Evolutionary conservation across 2,113 vertebrate genomes (phyloP).

Genomic region (Mormyrus lacerda): DNA sequence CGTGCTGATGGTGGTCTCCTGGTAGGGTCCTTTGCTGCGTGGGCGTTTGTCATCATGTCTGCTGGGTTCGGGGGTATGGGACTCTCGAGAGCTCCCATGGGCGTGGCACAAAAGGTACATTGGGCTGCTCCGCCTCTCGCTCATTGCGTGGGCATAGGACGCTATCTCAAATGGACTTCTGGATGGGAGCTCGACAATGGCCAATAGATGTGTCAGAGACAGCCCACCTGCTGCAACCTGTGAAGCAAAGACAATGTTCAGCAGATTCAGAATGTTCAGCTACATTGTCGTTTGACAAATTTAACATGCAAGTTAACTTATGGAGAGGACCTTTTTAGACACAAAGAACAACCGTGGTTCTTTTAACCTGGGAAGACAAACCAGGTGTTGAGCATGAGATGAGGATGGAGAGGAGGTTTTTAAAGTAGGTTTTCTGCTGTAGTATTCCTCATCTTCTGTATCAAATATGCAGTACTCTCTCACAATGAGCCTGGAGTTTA

Average conservation of each 20-base stretch:
- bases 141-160: constrained; percentile 44
- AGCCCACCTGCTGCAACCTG: not conserved
- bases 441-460: not conserved
- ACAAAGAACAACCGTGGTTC: not conserved
- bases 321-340: not conserved
- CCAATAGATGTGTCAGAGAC: not conserved
- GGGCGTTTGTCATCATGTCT: constrained; percentile 41
- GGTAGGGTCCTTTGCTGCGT: constrained; percentile 27
- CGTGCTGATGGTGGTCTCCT: constrained; percentile 36
- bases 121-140: constrained; percentile 39
- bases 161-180: not conserved
- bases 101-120: constrained; percentile 27
- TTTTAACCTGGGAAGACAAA: not conserved
- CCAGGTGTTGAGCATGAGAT: not conserved
- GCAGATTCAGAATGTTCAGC: not conserved
- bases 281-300: not conserved
- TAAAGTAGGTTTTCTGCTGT: not conserved
- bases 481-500: not conserved
- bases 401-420: not conserved
- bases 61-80: constrained; percentile 43
- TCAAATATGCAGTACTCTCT: not conserved
- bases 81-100: not conserved
- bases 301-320: not conserved
- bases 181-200: not conserved
- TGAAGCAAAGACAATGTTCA: not conserved